A percentile compares a stretch with the other conserved stretches of the same genome.
phyloP scores from a whole-genome alignment of 64 coral and sea anemone species.

The Montipora cactus region DNA sequence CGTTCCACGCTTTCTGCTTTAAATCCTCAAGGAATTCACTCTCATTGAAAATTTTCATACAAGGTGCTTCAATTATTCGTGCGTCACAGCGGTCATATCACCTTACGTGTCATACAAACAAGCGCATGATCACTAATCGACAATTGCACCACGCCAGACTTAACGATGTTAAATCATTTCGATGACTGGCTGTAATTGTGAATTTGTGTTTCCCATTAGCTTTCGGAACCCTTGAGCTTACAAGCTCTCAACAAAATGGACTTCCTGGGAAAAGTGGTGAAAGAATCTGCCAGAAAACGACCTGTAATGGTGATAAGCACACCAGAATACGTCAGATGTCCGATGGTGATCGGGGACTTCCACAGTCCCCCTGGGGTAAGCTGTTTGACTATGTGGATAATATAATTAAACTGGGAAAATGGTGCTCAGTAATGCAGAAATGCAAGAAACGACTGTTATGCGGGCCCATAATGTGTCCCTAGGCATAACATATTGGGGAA shows the following conservation, averaged over 20 bases:
- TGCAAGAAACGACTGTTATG: no score
- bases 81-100: no score
- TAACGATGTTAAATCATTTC: neutral
- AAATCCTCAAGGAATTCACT: no score
- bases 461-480: neutral
- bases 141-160: no score
- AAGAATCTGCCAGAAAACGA: slow-evolving; percentile 61
- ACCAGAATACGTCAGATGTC: slow-evolving; percentile 72
- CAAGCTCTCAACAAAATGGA: slow-evolving; percentile 46
- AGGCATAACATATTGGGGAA: neutral
- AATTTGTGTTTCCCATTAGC: neutral
- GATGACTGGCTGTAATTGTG: neutral
- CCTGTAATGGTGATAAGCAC: slow-evolving; percentile 72
- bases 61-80: no score
- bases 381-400: neutral
- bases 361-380: slow-evolving; percentile 70
- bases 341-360: slow-evolving; percentile 68
- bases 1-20: no score
- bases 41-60: no score
- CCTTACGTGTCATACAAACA: no score
- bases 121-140: no score
- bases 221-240: slow-evolving; percentile 41
- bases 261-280: slow-evolving; percentile 69
- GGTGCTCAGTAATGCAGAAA: no score
- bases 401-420: neutral